A percentile compares a stretch with the other conserved stretches of the same genome.
These are phyloP conservation scores for Megaleporinus macrocephalus DNA, from an alignment of 2,113 vertebrate genomes.

Conservation along the genomic window DNA sequence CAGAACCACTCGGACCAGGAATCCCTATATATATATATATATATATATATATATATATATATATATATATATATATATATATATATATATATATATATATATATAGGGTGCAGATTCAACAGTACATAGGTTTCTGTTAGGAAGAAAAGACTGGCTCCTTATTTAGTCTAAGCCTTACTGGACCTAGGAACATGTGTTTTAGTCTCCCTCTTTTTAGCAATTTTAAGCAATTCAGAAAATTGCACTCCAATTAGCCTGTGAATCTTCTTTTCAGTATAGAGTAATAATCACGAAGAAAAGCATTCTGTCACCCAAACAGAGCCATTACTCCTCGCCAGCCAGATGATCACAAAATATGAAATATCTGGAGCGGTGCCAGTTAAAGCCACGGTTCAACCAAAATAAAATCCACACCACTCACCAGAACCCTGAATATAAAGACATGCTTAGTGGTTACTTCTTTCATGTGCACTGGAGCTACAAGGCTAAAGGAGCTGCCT, in stretches of 20 bases:
- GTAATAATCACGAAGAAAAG: neutral
- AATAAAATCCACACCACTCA: neutral
- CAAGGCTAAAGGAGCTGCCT: no score
- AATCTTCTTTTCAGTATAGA: neutral
- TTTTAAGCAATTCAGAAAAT: slow-evolving; percentile 14
- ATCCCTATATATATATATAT: no score
- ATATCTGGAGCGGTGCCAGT: neutral
- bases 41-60: no score
- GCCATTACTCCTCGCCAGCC: slow-evolving; percentile 5
- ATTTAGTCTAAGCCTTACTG: neutral
- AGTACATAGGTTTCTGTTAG: neutral
- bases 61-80: no score
- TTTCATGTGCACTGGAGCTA: neutral
- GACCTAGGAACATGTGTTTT: neutral
- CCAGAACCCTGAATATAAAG: neutral
- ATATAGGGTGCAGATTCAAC: neutral
- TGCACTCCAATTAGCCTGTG: slow-evolving; percentile 12
- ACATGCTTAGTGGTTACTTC: neutral
- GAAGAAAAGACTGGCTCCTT: neutral
- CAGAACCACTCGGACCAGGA: no score
- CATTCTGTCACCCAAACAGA: slow-evolving; percentile 17
- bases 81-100: no score
- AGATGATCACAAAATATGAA: slow-evolving; percentile 2
- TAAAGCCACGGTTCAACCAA: neutral
- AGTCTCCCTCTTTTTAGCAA: neutral